phyloP scores from a whole-genome alignment of 1,140 invertebrate species.

The Rhagoletis zephyria region DNA sequence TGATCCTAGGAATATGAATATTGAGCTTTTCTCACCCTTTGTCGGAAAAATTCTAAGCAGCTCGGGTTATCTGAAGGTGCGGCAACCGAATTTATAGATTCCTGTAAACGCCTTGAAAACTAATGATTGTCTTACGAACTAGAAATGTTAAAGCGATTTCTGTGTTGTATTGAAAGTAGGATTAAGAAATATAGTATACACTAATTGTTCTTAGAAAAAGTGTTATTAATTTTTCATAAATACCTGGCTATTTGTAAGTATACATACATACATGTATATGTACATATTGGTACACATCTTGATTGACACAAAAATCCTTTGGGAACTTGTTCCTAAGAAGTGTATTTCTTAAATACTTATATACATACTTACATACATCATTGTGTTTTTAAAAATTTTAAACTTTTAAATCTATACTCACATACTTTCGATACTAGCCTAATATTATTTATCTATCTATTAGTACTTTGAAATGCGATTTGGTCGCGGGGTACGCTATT shows the following conservation, averaged over 20 bases:
- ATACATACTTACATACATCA: not conserved
- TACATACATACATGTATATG: too few relatives aligned
- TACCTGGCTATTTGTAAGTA: too few relatives aligned
- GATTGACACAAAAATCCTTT: not conserved
- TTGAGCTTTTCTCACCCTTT: slow-evolving; percentile 63
- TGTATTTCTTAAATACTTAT: not conserved
- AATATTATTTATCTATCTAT: not conserved
- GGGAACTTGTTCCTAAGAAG: too few relatives aligned
- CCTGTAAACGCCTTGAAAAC: slow-evolving; percentile 58
- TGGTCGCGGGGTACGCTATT: slow-evolving; percentile 80
- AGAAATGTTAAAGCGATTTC: not conserved
- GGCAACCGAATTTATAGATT: slow-evolving; percentile 59
- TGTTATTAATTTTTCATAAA: too few relatives aligned
- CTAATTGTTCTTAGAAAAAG: too few relatives aligned
- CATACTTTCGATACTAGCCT: not conserved
- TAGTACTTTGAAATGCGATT: slow-evolving; percentile 88
- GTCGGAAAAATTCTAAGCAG: slow-evolving; percentile 58
- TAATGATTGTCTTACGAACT: slow-evolving; percentile 58
- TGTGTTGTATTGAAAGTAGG: too few relatives aligned
- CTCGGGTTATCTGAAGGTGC: slow-evolving; percentile 61
- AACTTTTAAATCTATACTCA: too few relatives aligned
- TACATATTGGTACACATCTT: too few relatives aligned
- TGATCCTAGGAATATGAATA: slow-evolving; percentile 61
- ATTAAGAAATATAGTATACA: too few relatives aligned
- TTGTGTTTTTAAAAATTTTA: not conserved